Conservation (phyloP, 1,140 invertebrate genomes). For the Drosophila gunungcola region DNA sequence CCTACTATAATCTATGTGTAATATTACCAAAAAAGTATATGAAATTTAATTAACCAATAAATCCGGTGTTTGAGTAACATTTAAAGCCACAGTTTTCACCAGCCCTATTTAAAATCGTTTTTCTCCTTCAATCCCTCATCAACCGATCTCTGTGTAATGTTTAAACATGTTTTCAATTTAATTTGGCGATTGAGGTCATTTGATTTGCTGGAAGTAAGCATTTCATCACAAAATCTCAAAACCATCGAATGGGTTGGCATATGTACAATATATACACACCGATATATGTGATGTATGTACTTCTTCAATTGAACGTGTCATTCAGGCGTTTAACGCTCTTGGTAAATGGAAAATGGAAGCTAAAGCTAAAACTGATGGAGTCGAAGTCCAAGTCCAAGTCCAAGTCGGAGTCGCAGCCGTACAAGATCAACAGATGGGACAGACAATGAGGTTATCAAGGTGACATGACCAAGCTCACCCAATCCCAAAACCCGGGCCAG, state of each 20-base stretch:
- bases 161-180: constrained; percentile 68
- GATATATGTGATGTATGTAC: constrained; percentile 7
- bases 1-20: no score
- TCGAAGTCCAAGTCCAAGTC: constrained; percentile 2
- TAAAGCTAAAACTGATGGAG: constrained; percentile 6
- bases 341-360: constrained; percentile 27
- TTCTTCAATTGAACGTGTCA: constrained; percentile 77
- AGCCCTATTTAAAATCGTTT: neutral
- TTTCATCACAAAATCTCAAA: constrained; percentile 41
- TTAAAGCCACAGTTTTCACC: no score
- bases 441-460: constrained; percentile 51
- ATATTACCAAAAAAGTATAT: no score
- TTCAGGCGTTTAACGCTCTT: constrained; percentile 72
- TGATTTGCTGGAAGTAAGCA: constrained; percentile 64
- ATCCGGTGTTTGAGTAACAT: no score
- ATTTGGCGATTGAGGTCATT: constrained; percentile 78
- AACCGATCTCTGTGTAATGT: constrained; percentile 26
- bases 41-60: no score
- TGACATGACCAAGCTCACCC: constrained; percentile 47
- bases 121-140: constrained; percentile 3
- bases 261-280: neutral
- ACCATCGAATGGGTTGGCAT: constrained; percentile 16
- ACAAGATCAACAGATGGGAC: constrained; percentile 52
- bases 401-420: constrained; percentile 13
- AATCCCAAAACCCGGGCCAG: constrained; percentile 22